A percentile compares a stretch with the other conserved stretches of the same genome.
Conservation (phyloP, 2,113 vertebrate species). For the Emberiza fucata region DNA sequence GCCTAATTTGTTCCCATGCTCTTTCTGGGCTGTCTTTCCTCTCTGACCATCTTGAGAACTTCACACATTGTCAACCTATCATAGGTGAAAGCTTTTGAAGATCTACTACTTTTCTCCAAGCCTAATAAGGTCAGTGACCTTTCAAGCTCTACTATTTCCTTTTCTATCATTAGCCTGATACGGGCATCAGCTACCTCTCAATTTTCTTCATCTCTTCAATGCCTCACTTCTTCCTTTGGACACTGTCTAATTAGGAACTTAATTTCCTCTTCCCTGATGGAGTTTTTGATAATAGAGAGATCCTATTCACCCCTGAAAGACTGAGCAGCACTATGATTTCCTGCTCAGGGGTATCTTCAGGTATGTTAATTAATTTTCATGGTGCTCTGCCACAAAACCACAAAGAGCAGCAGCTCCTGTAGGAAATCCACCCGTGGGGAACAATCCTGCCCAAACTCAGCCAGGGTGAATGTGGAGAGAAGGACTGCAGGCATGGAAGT, state of each 20-base stretch:
- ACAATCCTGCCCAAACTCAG: neutral
- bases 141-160: slow-evolving; percentile 83
- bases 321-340: slow-evolving; percentile 63
- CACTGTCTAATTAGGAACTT: slow-evolving; percentile 91
- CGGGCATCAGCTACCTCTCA: slow-evolving; percentile 74
- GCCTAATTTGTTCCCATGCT: slow-evolving; percentile 51
- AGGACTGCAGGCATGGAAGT: neutral
- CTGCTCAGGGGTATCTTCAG: slow-evolving; percentile 58
- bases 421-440: neutral
- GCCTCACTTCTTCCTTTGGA: slow-evolving; percentile 85
- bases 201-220: slow-evolving; percentile 77
- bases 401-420: neutral
- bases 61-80: slow-evolving; percentile 72
- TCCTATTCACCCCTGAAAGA: slow-evolving; percentile 70
- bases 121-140: slow-evolving; percentile 89
- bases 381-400: slow-evolving; percentile 34
- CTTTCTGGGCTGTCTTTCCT: slow-evolving; percentile 34
- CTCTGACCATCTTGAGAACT: slow-evolving; percentile 61
- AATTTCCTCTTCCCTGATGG: slow-evolving; percentile 89
- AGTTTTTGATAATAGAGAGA: slow-evolving; percentile 76
- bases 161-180: slow-evolving; percentile 88
- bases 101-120: slow-evolving; percentile 74
- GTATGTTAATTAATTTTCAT: slow-evolving; percentile 61
- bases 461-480: neutral
- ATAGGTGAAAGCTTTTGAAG: slow-evolving; percentile 83